Base-by-base conservation (phyloP, 2,797 vertebrate genomes). In the Loriculus beryllinus region DNA sequence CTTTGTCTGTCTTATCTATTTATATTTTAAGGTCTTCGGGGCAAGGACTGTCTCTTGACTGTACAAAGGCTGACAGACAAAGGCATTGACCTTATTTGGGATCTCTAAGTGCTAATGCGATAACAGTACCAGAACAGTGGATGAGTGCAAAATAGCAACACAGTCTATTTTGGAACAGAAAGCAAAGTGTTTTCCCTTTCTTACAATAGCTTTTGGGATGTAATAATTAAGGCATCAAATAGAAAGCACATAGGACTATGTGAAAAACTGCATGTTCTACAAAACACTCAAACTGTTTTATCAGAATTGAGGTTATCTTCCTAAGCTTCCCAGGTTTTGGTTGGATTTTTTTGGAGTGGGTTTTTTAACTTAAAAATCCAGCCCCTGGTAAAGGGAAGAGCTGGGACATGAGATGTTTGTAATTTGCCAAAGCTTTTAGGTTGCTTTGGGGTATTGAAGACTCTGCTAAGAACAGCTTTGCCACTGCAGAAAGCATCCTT, bases 1-100 rank as follows among this genome's bases (percentile, higher is more conserved):
- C 76, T 88, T 95, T 95, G 93, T 95, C 87, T 94, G 54, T 67
- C 89, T 96, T 95, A 91, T 96, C 96, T 97, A 95, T 96, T 96
- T 96, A 89, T 96, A 95, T 91, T 93, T 94, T 96, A 86, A 96
- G 95, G 89, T 92, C 95, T 96, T 92, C 76, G 85, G 92, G 94
- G 85, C 91, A 93, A 97, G 89, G 93, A 82, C 87, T 92, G 87
- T 52, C 89, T 95, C 91, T 93, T 83, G 76, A 48, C 76, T 91
- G 76, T 72, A 84, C 94, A 96, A 95, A 96, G 59, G 72, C 82
- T 91, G 91, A 59, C 68, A 90, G 92, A 95, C 79, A 91, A 94
- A 94, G 85, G 77, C 91, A 63, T 81, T 83, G 91, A 94, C 89
- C 91, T 96, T 94, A 65, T 78, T 91, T 72, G 77, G 88, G 87